Percentiles rank a stretch among this genome's conserved stretches.
Conservation (phyloP, 1,140 invertebrate genomes). For the Saxidomus purpurata region DNA sequence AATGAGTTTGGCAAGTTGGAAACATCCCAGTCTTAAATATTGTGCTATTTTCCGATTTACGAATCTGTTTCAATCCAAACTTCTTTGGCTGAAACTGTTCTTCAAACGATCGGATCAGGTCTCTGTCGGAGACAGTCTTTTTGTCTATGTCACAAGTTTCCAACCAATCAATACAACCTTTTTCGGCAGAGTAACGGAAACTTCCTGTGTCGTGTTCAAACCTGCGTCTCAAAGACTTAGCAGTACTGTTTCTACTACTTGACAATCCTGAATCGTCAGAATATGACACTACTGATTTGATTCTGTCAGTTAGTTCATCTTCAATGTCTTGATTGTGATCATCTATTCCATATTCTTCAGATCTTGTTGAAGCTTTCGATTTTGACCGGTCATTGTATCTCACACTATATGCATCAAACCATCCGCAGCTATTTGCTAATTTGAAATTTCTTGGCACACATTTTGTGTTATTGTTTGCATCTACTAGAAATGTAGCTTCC, state of each 20-base stretch:
- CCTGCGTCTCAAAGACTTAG: conserved; percentile 29
- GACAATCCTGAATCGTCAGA: conserved; percentile 38
- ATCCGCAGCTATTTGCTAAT: conserved; percentile 14
- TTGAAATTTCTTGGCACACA: conserved; percentile 22
- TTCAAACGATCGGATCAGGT: conserved; percentile 28
- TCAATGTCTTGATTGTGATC: conserved; percentile 60
- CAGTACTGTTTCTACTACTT: conserved; percentile 54
- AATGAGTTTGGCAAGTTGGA: conserved; percentile 37
- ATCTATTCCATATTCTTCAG: neutral
- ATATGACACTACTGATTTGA: neutral
- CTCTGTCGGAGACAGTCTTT: conserved; percentile 16
- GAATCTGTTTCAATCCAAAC: neutral
- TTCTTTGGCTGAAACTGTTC: neutral
- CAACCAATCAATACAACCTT: conserved; percentile 65
- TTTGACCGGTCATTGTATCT: neutral
- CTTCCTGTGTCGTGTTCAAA: conserved; percentile 29
- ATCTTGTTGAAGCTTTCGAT: neutral
- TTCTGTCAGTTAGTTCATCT: conserved; percentile 33
- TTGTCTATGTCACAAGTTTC: conserved; percentile 9
- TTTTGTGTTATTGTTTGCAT: conserved; percentile 52
- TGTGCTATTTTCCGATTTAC: neutral
- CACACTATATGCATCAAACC: conserved; percentile 66
- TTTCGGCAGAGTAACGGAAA: conserved; percentile 55
- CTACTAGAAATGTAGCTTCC: neutral
- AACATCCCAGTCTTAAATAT: conserved; percentile 36